Conservation (phyloP, 2,797 vertebrate genomes). For the Myiothlypis chrysogaster region DNA sequence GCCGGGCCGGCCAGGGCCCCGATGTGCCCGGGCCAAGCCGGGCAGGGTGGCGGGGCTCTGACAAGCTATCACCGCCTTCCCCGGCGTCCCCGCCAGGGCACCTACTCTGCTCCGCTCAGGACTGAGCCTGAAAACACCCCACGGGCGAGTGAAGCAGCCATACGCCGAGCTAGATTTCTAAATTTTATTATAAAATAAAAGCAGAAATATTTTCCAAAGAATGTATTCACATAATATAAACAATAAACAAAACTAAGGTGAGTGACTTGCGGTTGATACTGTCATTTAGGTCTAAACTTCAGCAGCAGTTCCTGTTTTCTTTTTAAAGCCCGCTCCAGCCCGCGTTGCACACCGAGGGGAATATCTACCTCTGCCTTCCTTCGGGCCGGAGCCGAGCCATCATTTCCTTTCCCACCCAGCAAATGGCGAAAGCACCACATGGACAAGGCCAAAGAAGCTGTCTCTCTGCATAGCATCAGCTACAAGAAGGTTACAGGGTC, state of each 20-base stretch:
- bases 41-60: neutral
- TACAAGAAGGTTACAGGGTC: slow-evolving; percentile 58
- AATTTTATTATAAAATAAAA: slow-evolving; percentile 88
- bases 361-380: neutral
- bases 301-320: slow-evolving; percentile 35
- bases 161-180: slow-evolving; percentile 64
- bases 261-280: slow-evolving; percentile 49
- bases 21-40: fast-evolving
- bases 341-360: neutral
- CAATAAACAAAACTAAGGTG: slow-evolving; percentile 72
- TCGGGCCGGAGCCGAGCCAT: neutral
- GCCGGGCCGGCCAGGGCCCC: too few species aligned
- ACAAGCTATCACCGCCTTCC: neutral
- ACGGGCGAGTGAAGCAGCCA: slow-evolving; percentile 30
- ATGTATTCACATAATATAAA: slow-evolving; percentile 82
- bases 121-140: neutral
- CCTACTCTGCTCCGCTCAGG: neutral
- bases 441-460: slow-evolving; percentile 45
- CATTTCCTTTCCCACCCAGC: slow-evolving; percentile 1
- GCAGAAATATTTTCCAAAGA: slow-evolving; percentile 81
- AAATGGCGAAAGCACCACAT: slow-evolving; percentile 55
- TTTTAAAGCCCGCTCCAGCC: neutral
- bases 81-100: too few species aligned
- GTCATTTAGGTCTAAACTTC: slow-evolving; percentile 38
- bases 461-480: slow-evolving; percentile 56